Conservation (phyloP, 2,113 vertebrate species). For the Actenoides lindsayi region DNA sequence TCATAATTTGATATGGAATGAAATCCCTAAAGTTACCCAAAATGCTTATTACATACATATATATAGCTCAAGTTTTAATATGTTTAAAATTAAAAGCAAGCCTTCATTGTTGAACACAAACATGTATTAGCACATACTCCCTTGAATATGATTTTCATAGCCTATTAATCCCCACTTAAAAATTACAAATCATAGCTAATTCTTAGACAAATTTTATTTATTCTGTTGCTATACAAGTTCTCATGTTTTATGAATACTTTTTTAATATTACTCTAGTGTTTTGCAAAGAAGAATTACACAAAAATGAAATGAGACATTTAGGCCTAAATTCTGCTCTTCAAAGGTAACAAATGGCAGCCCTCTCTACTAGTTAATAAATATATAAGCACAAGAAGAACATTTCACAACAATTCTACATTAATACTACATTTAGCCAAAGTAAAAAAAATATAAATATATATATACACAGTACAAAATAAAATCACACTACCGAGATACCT, state of each 20-base stretch:
- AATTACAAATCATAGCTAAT: background rate
- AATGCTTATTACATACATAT: no score
- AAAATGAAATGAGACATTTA: background rate
- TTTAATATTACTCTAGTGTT: background rate
- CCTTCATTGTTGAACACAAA: background rate
- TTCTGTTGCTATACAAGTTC: background rate
- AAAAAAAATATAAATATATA: background rate
- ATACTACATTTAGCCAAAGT: background rate
- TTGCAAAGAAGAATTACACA: background rate
- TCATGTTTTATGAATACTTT: background rate
- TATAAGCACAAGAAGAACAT: background rate
- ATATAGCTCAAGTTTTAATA: background rate
- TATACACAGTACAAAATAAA: background rate
- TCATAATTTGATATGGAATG: background rate
- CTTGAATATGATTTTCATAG: background rate
- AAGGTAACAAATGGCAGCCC: slow-evolving; percentile 23
- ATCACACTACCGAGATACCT: background rate
- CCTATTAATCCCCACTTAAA: background rate
- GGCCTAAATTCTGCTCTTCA: background rate
- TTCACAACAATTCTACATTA: background rate
- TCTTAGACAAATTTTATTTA: background rate
- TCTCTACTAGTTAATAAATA: background rate
- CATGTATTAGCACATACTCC: background rate
- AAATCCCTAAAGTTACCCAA: background rate
- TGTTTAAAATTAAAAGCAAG: background rate